Evolutionary conservation across 1,140 invertebrate genomes (phyloP), one percentile per base, ranked within the genome.

Genomic region (Microvelia longipes): DNA sequence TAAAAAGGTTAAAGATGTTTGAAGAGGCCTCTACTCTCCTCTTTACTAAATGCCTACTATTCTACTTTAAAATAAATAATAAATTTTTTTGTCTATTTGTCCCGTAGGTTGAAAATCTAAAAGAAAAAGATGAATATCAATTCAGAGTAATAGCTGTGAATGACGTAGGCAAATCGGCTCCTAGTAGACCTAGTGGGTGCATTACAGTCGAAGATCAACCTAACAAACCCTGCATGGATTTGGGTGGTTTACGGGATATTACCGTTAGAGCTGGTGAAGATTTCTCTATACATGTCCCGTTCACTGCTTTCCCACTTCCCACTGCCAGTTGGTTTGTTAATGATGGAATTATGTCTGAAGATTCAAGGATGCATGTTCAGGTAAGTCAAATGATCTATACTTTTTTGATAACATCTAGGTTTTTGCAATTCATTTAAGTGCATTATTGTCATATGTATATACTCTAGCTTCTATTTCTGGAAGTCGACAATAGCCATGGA

Each of bases 101-200:
- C 19, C 73, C 80, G 69, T 74, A 82, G 75, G 84, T 88, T n/a
- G 89, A 92, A 1, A 90, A 91, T 72, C 82, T 99, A 11, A 93
- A 88, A 69, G 94, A 98, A 82, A 93, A 94, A 2, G 89, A 93
- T 73, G 93, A 98, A 78, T 97, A 97, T 77, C 89, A 94, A 77
- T 99, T 99, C 86, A 86, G 97, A 72, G 87, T 99, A 2, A 90
- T 93, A 73, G 96, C 96, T 30, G 91, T 97, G 68, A 99, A 99
- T 79, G 94, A 96, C 70, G 90, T 96, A 65, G 97, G 96, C 13
- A 85, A 86, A 68, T 96, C 94, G 70, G 88, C 92, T 71, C 96
- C 96, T 1, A 97, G 94, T 74, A 90, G 92, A 76, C 89, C 94
- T 5, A 96, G 91, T 63, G 83, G 86, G 69, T 87, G 87, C 61